Base-by-base conservation (phyloP, 2,113 vertebrate species). In the Nycticryphes semicollaris region DNA sequence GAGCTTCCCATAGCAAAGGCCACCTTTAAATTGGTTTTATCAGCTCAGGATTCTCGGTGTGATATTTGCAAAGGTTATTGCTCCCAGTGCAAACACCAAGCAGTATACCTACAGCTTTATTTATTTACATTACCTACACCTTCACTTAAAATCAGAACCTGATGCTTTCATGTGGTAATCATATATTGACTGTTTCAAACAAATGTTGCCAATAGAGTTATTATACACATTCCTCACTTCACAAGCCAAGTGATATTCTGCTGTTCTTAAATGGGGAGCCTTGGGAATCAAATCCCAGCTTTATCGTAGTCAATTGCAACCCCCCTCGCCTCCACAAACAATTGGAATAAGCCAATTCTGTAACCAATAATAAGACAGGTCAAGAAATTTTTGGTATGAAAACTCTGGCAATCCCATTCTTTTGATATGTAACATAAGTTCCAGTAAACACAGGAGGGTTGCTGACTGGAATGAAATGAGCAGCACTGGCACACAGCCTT, bases 361-460 rank as follows among this genome's bases (percentile, higher is more conserved):
- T 37, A 94, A 84, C 63, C 87, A 90, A 54, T 51, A 92, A 70
- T 54, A 93, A 90, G 83, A 70, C 30, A 93, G 51, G 59, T 76
- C 88, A 93, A 79, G 35, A 90, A 93, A 93, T 16, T 51, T 74
- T 84, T 92, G 83, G 73, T 91, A 90, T 82, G 88, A 86, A 56
- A 89, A 84, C 53, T 17, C 76, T 56, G 51, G 60, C 60, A 84
- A 59, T 66, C 37, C 86, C 50, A 68, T 87, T 95, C 89, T 89
- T 94, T 81, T 93, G 77, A 82, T 81, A 72, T 84, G 94, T 84
- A 92, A 48, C 78, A 73, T 70, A 72, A 93, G 66, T 89, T 95
- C 90, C 90, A 97, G 80, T 82, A 87, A 96, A 93, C 86, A 64
- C 73, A 84, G 88, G 89, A 96, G 94, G 90, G 91, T 41, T 95